Base-by-base conservation (phyloP, 2,113 vertebrate genomes). In the Stictonetta naevosa region DNA sequence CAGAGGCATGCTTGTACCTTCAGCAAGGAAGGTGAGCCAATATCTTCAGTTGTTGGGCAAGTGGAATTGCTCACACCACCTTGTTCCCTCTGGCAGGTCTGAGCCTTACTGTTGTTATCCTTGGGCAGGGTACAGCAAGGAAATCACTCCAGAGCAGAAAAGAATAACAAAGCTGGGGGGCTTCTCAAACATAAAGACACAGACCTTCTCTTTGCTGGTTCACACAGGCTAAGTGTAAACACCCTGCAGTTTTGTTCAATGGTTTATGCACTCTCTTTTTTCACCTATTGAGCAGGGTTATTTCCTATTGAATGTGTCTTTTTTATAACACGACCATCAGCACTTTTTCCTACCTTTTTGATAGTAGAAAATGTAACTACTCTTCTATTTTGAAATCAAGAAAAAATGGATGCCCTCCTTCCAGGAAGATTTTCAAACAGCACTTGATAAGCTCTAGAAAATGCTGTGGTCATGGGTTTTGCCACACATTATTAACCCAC, bases 381-480 rank as follows among this genome's bases (percentile, higher is more conserved):
- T 31, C 68, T 50, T 29, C 21, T 5, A 25, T 78, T 82, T 79
- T 50, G 19, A 91, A 92, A 66, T 66, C 17, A 74, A 69, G 52
- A 69, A 3, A 22, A 87, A 84, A 55, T 29, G 20, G 50, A 25
- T 44, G 21, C 12, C 33, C 74, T 75, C 19, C 33, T 60, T 38
- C 12, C 31, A 38, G 34, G 40, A 73, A 34, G 20, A 73, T 76
- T 90, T 85, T 58, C 50, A 83, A 28, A 69, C 8, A 78, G 20
- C 11, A 62, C 34, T 13, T 46, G 3, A 46, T 53, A 53, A 72
- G 29, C 55, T 87, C 29, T 52, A 68, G 53, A 55, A 82, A 94
- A 88, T 63, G 5, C 18, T 79, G 14, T 2, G 55, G 12, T 17
- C 58, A 19, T 0, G 0, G 0, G 7, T 25, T 83, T n/a, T 3